Evolutionary conservation across 2,888 invertebrate genomes (phyloP), one percentile per base, ranked within the genome.

Genomic region (Allacma fusca): DNA sequence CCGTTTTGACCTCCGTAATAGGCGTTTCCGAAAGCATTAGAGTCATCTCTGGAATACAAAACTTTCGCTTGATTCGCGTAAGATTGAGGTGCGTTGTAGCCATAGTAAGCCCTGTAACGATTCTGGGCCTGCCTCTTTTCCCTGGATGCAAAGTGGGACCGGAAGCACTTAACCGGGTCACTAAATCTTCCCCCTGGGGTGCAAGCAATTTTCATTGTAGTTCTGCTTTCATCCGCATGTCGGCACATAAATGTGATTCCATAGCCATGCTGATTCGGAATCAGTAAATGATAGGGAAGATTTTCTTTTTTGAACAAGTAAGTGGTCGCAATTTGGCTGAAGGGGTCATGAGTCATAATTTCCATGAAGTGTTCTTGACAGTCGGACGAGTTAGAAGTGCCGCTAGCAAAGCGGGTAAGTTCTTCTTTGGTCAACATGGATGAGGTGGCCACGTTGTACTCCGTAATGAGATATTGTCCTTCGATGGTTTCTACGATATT

Each of bases 211-310:
- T 79, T 77, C 2, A 83, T 28, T 0, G 80, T 81, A 1, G 81
- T 80, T 16, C 57, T 28, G 7, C 28, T 28, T 9, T 65, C 40
- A 0, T 76, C 76, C n/a, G n/a, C 21, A 71, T 80, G 81, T 12
- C 77, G 65, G 62, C 84, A 84, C 1, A 75, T 43, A 69, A 84
- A 81, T 0, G 78, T 83, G 13, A 84, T 78, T 21, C 84, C 84
- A 77, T 80, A 84, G 13, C 84, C 84, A 50, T 82, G 82, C 64
- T 81, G 80, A 65, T 84, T 84, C 1, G 84, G 82, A 29, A 84
- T 78, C 1, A 84, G 62, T 9, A 84, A 71, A 21, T 76, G 76
- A 12, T 78, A 73, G 5, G 84, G 84, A 0, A 84, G 74, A 75
- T 75, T 82, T 34, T 72, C 43, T 21, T 40, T 43, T 2, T 1